Conservation (phyloP, 2,113 vertebrate species). For the Fulmarus glacialis region DNA sequence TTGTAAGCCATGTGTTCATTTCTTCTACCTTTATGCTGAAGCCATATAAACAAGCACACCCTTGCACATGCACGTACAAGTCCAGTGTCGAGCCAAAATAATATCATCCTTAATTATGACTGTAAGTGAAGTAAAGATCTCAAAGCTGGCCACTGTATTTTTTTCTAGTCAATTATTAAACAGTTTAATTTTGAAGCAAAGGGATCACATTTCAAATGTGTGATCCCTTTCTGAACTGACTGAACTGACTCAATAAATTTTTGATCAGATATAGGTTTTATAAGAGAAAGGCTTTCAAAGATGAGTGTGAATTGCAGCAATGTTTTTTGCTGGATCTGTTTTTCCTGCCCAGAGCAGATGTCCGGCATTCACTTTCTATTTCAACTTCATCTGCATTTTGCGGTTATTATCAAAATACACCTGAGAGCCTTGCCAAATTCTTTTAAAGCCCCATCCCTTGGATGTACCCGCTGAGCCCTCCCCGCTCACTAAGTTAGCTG, state of each 20-base stretch:
- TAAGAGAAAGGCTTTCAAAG: neutral
- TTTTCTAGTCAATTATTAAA: neutral
- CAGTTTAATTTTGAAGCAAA: neutral
- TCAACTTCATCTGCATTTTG: neutral
- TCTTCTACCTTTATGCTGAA: neutral
- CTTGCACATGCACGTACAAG: neutral
- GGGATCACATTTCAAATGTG: neutral
- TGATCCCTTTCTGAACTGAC: neutral
- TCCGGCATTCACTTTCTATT: neutral
- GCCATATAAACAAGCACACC: neutral
- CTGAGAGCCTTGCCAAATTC: neutral
- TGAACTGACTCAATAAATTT: neutral
- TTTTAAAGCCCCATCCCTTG: neutral
- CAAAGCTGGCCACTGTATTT: neutral
- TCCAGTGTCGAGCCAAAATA: neutral
- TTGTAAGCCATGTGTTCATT: neutral
- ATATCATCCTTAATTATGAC: neutral
- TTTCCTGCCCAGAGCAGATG: neutral
- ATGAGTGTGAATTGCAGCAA: neutral
- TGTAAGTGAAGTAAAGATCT: neutral
- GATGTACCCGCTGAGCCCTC: neutral
- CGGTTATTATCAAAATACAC: neutral
- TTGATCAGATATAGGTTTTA: neutral
- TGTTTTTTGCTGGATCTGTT: neutral
- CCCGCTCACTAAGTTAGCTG: neutral